phyloP scores from a whole-genome alignment of 92 coral and sea anemone species.

The Micromussa lordhowensis region DNA sequence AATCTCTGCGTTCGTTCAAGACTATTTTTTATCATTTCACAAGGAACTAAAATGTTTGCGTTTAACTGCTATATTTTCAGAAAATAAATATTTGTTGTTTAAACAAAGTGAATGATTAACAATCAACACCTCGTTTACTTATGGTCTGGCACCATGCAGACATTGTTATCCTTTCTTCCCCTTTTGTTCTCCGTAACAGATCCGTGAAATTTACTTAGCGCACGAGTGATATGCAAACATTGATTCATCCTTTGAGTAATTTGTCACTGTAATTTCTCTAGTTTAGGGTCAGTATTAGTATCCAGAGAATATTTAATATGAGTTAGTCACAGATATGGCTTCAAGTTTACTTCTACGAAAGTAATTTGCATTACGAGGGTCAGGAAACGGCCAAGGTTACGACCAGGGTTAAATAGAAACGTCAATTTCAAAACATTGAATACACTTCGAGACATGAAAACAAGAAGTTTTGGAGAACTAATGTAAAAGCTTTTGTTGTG shows the following conservation, averaged over 20 bases:
- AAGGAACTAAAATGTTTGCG: background rate
- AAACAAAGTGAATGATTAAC: conserved; percentile 34
- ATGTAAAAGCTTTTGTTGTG: background rate
- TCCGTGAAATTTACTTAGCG: background rate
- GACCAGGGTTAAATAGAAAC: background rate
- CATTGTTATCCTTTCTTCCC: background rate
- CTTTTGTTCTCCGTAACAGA: conserved; percentile 1
- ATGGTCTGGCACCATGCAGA: background rate
- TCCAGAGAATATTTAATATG: background rate
- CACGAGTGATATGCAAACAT: background rate
- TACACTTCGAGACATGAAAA: background rate
- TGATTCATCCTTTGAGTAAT: background rate
- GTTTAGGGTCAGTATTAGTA: background rate
- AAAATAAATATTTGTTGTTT: background rate
- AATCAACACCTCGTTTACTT: conserved; percentile 21
- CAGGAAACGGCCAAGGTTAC: background rate
- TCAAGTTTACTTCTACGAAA: background rate
- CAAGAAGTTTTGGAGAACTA: background rate
- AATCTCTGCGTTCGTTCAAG: background rate
- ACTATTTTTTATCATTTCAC: background rate
- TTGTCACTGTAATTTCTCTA: background rate
- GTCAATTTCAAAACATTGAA: background rate
- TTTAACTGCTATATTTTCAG: background rate
- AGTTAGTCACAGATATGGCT: background rate
- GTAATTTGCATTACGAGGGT: conserved; percentile 6